Percentiles rank a stretch among this genome's conserved stretches.
Evolutionary conservation across 2,888 invertebrate species (phyloP).

Genomic region (Mesorhabditis belari): DNA sequence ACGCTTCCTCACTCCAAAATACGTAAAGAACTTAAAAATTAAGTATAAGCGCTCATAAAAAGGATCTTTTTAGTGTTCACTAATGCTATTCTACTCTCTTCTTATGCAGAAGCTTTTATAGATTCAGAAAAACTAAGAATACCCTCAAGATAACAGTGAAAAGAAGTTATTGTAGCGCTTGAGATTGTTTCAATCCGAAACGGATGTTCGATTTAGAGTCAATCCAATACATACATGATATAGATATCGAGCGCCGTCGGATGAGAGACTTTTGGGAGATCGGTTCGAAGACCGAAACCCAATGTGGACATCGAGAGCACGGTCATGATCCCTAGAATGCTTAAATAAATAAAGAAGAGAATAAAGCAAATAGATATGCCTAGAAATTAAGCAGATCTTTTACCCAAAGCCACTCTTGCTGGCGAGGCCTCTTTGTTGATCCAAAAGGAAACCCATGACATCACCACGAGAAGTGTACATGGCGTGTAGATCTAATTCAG

Average conservation of each 20-base stretch:
- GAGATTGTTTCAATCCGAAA: too few relatives aligned
- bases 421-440: constrained; percentile 68
- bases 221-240: constrained; percentile 62
- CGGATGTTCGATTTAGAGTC: too few relatives aligned
- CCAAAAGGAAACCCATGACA: constrained; percentile 68
- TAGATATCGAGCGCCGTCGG: constrained; percentile 79
- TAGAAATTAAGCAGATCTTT: too few relatives aligned
- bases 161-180: too few relatives aligned
- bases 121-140: too few relatives aligned
- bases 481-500: constrained; percentile 60
- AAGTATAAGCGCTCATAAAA: too few relatives aligned
- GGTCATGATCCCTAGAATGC: constrained; percentile 68
- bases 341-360: not conserved
- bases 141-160: too few relatives aligned
- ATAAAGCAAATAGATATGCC: not conserved
- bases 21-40: not conserved
- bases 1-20: not conserved
- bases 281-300: constrained; percentile 67
- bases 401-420: constrained; percentile 73
- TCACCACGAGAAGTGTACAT: constrained; percentile 55
- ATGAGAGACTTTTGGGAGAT: constrained; percentile 76
- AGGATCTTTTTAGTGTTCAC: too few relatives aligned
- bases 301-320: constrained; percentile 78
- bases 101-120: too few relatives aligned
- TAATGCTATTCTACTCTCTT: too few relatives aligned